phyloP scores from a whole-genome alignment of 2,797 vertebrate genomes.

The Silurus lanzhouensis region DNA sequence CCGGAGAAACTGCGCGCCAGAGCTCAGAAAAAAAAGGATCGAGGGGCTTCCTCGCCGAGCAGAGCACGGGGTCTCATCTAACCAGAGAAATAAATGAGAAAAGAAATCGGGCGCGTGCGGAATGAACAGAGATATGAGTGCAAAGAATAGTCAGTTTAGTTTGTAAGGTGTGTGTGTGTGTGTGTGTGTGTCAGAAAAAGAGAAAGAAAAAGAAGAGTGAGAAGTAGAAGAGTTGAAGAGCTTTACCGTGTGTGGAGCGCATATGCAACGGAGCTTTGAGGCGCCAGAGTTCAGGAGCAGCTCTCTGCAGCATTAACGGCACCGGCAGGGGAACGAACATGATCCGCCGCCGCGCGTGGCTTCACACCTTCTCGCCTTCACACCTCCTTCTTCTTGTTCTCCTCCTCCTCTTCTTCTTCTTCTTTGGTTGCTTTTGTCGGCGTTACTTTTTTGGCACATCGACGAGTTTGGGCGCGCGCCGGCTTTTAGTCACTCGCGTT shows the following conservation, averaged over 20 bases:
- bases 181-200: background rate
- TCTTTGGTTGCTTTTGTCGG: conserved; percentile 55
- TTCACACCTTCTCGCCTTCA: conserved; percentile 44
- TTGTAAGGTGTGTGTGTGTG: background rate
- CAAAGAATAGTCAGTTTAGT: background rate
- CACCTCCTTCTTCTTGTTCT: conserved; percentile 19
- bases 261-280: conserved; percentile 82
- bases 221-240: background rate
- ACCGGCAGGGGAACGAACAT: conserved; percentile 88
- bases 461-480: conserved; percentile 40
- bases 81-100: no score
- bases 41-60: conserved; percentile 16
- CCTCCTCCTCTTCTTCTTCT: conserved; percentile 39
- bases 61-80: background rate
- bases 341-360: conserved; percentile 70
- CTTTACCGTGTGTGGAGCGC: conserved; percentile 81
- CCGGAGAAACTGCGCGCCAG: conserved; percentile 50
- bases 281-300: conserved; percentile 83
- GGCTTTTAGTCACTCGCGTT: conserved; percentile 38
- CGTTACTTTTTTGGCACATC: conserved; percentile 48
- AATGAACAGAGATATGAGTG: background rate
- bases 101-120: background rate
- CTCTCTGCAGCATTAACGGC: conserved; percentile 87
- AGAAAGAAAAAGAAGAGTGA: background rate
- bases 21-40: background rate